A percentile compares a stretch with the other conserved stretches of the same genome.
These are phyloP conservation scores for Cydia strobilella DNA, from an alignment of 1,140 invertebrate species.

Conservation along the genomic window DNA sequence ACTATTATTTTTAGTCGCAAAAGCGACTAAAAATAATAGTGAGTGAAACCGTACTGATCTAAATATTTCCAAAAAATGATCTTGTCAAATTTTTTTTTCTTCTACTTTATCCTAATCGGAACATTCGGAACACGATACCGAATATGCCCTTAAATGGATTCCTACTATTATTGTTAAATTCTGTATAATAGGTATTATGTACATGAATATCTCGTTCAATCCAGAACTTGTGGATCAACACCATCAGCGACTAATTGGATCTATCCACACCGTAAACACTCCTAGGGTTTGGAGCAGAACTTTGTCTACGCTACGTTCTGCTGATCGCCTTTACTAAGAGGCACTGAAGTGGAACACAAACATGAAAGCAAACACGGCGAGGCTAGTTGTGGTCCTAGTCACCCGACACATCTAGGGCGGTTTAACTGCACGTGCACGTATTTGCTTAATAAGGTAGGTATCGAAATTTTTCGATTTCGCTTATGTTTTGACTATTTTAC, in stretches of 20 bases:
- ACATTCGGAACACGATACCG: too few species aligned
- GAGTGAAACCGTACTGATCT: too few species aligned
- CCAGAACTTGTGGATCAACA: background rate
- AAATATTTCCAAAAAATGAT: too few species aligned
- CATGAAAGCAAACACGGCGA: background rate
- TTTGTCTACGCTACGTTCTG: background rate
- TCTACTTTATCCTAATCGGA: too few species aligned
- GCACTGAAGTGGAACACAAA: background rate
- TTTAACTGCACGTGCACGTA: background rate
- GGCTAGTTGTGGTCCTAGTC: background rate
- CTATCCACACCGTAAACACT: conserved; percentile 11
- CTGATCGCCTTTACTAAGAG: conserved; percentile 3
- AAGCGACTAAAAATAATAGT: too few species aligned
- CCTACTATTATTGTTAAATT: too few species aligned
- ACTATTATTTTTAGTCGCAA: too few species aligned
- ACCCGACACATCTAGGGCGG: background rate
- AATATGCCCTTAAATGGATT: too few species aligned
- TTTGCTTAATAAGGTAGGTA: too few species aligned
- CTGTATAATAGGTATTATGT: background rate
- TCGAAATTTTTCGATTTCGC: too few species aligned
- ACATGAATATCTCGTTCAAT: background rate
- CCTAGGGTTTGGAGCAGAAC: background rate
- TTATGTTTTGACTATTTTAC: too few species aligned
- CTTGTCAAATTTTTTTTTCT: too few species aligned
- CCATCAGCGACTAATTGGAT: background rate